These are phyloP conservation scores for Andrena marginata DNA, from an alignment of 2,888 invertebrate species.

Conservation along the genomic window DNA sequence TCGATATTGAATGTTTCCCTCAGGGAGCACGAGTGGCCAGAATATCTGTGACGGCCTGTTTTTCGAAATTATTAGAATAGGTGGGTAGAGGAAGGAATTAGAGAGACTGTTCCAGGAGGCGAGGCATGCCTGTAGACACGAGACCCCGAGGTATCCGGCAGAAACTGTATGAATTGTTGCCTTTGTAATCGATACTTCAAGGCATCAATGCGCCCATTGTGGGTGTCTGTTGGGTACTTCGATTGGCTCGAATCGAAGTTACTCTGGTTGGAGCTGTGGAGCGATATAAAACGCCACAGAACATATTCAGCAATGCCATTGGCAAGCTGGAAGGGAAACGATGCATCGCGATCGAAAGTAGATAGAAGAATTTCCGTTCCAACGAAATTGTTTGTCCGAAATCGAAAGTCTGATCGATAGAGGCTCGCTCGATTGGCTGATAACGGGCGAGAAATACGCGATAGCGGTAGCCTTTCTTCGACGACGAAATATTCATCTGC, in stretches of 20 bases:
- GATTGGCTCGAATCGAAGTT: slow-evolving; percentile 36
- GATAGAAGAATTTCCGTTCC: slow-evolving; percentile 15
- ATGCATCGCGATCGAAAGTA: slow-evolving; percentile 10
- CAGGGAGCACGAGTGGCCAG: background rate
- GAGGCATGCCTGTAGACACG: slow-evolving; percentile 8
- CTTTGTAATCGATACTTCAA: slow-evolving; percentile 78
- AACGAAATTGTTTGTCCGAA: slow-evolving; percentile 34
- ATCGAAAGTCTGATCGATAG: slow-evolving; percentile 40
- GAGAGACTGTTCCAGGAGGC: slow-evolving; percentile 34
- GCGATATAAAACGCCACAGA: background rate
- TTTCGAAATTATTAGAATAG: slow-evolving; percentile 13
- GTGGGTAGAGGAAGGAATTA: background rate
- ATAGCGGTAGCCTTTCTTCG: slow-evolving; percentile 33
- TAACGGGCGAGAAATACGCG: slow-evolving; percentile 10
- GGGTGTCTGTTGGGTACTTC: slow-evolving; percentile 40
- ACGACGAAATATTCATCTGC: background rate
- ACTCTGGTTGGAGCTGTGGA: slow-evolving; percentile 10
- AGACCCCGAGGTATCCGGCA: slow-evolving; percentile 40
- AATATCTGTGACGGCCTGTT: background rate
- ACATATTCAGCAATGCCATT: background rate
- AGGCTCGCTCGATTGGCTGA: slow-evolving; percentile 20
- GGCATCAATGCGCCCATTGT: slow-evolving; percentile 80
- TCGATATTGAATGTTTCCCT: too few relatives aligned
- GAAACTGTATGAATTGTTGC: slow-evolving; percentile 69
- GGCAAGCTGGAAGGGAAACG: background rate